Evolutionary conservation across 2,888 invertebrate genomes (phyloP).

Genomic region (Phoronis australis): DNA sequence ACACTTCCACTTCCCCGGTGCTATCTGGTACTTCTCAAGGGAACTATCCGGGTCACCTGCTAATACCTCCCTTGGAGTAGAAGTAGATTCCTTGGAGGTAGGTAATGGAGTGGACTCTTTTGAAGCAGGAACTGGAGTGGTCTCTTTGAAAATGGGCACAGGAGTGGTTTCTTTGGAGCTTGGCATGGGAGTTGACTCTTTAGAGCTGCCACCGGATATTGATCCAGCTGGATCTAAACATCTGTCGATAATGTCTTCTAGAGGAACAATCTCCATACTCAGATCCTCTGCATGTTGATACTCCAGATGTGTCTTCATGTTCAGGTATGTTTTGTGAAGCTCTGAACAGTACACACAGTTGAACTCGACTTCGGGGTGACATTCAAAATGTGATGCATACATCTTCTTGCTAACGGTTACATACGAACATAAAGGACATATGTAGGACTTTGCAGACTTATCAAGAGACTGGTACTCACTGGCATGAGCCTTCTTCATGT

Average conservation of each 20-base stretch:
- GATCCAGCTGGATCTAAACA: slow-evolving; percentile 17
- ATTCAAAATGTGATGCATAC: slow-evolving; percentile 19
- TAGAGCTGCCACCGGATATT: neutral
- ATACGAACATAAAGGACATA: slow-evolving; percentile 15
- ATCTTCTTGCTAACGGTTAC: neutral
- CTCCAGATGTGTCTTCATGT: slow-evolving; percentile 54
- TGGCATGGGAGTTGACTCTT: neutral
- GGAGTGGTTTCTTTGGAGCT: neutral
- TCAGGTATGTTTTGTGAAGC: slow-evolving; percentile 52
- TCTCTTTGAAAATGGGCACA: neutral
- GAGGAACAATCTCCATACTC: slow-evolving; percentile 53
- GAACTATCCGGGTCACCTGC: neutral
- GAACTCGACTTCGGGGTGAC: slow-evolving; percentile 55
- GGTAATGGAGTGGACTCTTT: neutral
- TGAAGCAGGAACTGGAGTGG: neutral
- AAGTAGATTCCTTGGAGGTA: neutral
- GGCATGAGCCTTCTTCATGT: slow-evolving; percentile 64
- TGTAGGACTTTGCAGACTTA: slow-evolving; percentile 17
- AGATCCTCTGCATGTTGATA: slow-evolving; percentile 54
- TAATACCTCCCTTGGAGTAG: neutral
- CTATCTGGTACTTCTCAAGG: neutral
- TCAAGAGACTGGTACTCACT: slow-evolving; percentile 17
- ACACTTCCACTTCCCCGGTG: slow-evolving; percentile 10
- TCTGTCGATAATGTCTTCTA: slow-evolving; percentile 56
- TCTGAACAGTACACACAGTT: slow-evolving; percentile 62